phyloP scores from a whole-genome alignment of 2,797 vertebrate species.

The Borostomias antarcticus region DNA sequence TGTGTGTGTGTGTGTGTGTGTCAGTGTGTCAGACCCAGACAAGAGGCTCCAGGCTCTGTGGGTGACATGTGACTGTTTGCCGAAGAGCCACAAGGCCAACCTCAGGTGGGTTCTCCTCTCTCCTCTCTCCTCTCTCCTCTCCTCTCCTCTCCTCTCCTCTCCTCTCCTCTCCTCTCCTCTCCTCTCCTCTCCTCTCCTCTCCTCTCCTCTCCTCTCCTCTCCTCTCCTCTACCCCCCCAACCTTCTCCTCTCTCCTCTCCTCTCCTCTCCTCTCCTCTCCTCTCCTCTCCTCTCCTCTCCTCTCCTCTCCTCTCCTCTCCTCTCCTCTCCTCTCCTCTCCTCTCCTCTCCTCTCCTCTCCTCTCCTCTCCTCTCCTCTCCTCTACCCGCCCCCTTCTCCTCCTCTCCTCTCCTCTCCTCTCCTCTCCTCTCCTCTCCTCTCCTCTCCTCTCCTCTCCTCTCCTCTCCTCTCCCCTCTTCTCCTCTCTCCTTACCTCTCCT shows the following conservation, averaged over 20 bases:
- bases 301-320: neutral
- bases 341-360: neutral
- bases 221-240: neutral
- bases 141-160: neutral
- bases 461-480: too few species aligned
- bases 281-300: neutral
- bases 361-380: neutral
- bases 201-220: neutral
- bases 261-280: neutral
- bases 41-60: conserved; percentile 93
- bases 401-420: neutral
- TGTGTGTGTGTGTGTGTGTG: conserved; percentile 29
- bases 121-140: too few species aligned
- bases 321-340: neutral
- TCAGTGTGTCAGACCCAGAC: conserved; percentile 89
- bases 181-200: neutral
- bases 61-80: conserved; percentile 90
- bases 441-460: neutral
- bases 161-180: neutral
- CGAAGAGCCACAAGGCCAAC: conserved; percentile 90
- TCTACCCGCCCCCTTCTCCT: too few species aligned
- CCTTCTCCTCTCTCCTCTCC: too few species aligned
- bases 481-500: too few species aligned
- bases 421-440: neutral
- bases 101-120: conserved; percentile 65